Evolutionary conservation across 2,888 invertebrate genomes (phyloP).

Genomic region (Camponotus fellah): DNA sequence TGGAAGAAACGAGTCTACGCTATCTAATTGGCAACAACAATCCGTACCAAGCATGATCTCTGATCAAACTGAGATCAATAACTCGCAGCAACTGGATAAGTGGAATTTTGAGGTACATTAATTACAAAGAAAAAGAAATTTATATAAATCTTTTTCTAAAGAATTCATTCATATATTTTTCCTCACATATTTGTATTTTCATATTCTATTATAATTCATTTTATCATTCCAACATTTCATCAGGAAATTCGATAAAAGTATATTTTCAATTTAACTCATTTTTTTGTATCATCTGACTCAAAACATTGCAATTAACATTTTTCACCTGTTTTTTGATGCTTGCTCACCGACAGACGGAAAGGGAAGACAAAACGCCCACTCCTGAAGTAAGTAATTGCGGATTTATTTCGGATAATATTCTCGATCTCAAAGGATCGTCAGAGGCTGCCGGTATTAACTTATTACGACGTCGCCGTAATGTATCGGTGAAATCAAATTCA

Average conservation of each 20-base stretch:
- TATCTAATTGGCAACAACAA: constrained; percentile 80
- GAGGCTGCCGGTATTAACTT: constrained; percentile 72
- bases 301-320: constrained; percentile 60
- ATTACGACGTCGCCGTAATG: constrained; percentile 82
- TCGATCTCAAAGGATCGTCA: constrained; percentile 72
- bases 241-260: neutral
- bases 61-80: constrained; percentile 79
- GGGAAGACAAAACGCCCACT: constrained; percentile 80
- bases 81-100: constrained; percentile 79
- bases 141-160: constrained; percentile 13
- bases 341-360: constrained; percentile 81
- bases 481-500: constrained; percentile 54
- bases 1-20: constrained; percentile 66
- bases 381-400: constrained; percentile 84
- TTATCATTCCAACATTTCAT: neutral
- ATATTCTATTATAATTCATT: constrained; percentile 32
- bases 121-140: neutral
- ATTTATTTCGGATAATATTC: constrained; percentile 78
- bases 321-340: constrained; percentile 81
- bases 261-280: constrained; percentile 8
- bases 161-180: neutral
- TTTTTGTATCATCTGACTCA: neutral
- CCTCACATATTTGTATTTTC: neutral
- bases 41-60: constrained; percentile 70
- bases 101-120: constrained; percentile 85